Evolutionary conservation across 1,140 invertebrate genomes (phyloP), one percentile per base, ranked within the genome.

Genomic region (Centruroides vittatus): DNA sequence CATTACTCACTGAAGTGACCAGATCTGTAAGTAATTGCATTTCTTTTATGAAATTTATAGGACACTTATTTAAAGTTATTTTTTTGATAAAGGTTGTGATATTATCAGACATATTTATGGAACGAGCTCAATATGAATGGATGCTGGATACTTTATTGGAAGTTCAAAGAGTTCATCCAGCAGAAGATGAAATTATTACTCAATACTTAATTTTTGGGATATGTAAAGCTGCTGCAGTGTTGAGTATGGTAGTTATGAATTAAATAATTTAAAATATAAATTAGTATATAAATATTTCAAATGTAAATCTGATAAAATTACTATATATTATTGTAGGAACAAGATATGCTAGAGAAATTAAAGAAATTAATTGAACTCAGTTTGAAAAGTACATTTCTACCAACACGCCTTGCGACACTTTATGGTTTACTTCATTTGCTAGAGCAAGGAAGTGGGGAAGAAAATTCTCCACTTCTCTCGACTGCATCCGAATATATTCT

Each of bases 381-480:
- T 68, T 75, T 87, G 3, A 83, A 81, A 70, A 83, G 80, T 68
- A 78, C 75, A 11, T 83, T 84, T 69, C 67, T 86, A 10, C 77
- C 84, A 3, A 81, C 82, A 12, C 79, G 82, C 68, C 80, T 86
- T 49, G 78, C 83, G 10, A 79, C 83, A 41, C 71, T 91, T 23
- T 81, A 86, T 70, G 87, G 87, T 3, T 72, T 85, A n/a, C 73
- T 89, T 6, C 89, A 87, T 72, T 71, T 92, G 53, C 74, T 91
- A 82, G 79, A 84, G 65, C 65, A 70, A 60, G 67, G 71, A 36
- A 59, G 54, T 46, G 64, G 65, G 55, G 81, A 84, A 61, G 79
- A 82, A 54, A 75, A 81, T 68, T 78, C 78, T 63, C 68, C 79
- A 56, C 70, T 88, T 55, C 73, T 85, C 61, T 79, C 82, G 13